phyloP scores from a whole-genome alignment of 37 sponge, comb jelly and placozoan genomes.

The Chondrosia reniformis region DNA sequence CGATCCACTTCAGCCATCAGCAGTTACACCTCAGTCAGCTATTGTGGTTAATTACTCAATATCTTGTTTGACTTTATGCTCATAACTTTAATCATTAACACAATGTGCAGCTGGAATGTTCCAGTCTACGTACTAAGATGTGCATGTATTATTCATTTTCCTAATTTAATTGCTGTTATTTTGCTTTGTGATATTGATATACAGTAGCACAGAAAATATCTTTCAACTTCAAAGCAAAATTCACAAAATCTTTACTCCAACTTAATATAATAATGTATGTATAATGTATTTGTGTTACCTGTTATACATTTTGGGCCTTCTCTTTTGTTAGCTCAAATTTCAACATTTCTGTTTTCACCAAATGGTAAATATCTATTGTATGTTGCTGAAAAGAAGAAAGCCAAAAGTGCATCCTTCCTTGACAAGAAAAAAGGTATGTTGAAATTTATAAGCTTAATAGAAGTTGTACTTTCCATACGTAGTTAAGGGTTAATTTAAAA shows the following conservation, averaged over 20 bases:
- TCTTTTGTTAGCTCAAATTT: slow-evolving; percentile 34
- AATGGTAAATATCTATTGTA: slow-evolving; percentile 72
- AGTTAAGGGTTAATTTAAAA: too few relatives aligned
- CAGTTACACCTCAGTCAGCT: too few relatives aligned
- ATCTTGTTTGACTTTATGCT: too few relatives aligned
- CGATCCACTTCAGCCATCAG: too few relatives aligned
- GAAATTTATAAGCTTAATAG: too few relatives aligned
- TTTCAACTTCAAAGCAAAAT: too few relatives aligned
- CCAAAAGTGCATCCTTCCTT: slow-evolving; percentile 73
- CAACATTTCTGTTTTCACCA: slow-evolving; percentile 40
- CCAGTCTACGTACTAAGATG: neutral
- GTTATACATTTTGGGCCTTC: too few relatives aligned
- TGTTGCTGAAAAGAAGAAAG: slow-evolving; percentile 84
- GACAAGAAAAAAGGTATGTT: slow-evolving; percentile 27
- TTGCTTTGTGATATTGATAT: neutral
- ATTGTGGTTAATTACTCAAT: too few relatives aligned
- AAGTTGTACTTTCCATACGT: too few relatives aligned
- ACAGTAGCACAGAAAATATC: neutral
- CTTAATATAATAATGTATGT: neutral
- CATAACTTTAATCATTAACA: too few relatives aligned
- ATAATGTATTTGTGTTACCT: neutral
- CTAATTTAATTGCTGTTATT: neutral
- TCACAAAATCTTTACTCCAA: too few relatives aligned
- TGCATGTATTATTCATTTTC: neutral
- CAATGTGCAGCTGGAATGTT: neutral